Conservation (phyloP, 2,113 vertebrate species). For the Gracilinanus agilis region DNA sequence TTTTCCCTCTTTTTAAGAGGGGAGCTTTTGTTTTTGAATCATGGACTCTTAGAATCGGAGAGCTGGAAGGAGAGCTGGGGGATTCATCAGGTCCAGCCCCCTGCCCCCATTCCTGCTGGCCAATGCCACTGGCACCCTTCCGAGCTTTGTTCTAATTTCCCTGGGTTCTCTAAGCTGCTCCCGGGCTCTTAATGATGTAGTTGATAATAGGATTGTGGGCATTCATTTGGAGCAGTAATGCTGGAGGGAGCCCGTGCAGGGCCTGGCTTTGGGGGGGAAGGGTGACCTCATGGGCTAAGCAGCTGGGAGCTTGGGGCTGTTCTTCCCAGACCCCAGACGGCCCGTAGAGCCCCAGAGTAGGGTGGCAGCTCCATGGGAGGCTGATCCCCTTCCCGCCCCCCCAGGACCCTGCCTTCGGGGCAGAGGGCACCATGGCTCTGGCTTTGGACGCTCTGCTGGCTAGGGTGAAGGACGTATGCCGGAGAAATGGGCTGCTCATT, state of each 20-base stretch:
- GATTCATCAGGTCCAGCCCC: neutral
- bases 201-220: constrained; percentile 95
- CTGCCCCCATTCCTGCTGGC: constrained; percentile 7
- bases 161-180: constrained; percentile 95
- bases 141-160: constrained; percentile 91
- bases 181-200: constrained; percentile 90
- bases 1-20: neutral
- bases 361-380: constrained; percentile 75
- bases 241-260: constrained; percentile 82
- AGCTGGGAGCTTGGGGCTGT: constrained; percentile 85
- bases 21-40: neutral
- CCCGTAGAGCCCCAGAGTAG: constrained; percentile 44
- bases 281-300: constrained; percentile 81
- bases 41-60: neutral
- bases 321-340: constrained; percentile 78
- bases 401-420: constrained; percentile 43
- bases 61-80: neutral
- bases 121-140: neutral
- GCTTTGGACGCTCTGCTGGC: constrained; percentile 89
- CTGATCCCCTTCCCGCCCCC: constrained; percentile 77
- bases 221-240: constrained; percentile 92
- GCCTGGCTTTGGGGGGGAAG: constrained; percentile 86
- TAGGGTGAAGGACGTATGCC: constrained; percentile 93
- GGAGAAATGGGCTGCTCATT: constrained; percentile 96
- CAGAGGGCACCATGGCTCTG: constrained; percentile 88